Base-by-base conservation (phyloP, 2,888 invertebrate genomes). In the Antheraea yamamai region DNA sequence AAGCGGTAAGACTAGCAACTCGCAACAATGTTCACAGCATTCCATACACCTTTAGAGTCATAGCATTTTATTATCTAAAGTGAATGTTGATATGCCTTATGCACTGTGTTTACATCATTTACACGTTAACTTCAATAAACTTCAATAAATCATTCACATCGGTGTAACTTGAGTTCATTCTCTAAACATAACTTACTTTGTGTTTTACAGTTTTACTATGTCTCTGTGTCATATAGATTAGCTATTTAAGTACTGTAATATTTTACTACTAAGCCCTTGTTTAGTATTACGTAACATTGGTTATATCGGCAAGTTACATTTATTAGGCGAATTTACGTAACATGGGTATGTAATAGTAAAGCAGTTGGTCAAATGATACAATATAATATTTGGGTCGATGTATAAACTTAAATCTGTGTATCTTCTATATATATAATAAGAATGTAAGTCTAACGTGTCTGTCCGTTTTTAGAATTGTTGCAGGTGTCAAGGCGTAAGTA, bases 151-250 rank as follows among this genome's bases (percentile, higher is more conserved):
- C 72, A 20, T 18, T n/a, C 55, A 70, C 61, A 23, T 66, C 75
- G 77, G 77, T 77, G 78, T 76, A 77, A 80, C 73, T 61, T 73
- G 47, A 78, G 77, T 79, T 77, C 78, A 75, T 75, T 78, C 72
- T 78, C 76, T 75, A 76, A 61, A 61, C 35, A 73, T 35, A 39
- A 70, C n/a, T 35, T 20, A 70, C 35, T 20, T 70, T 70, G 39
- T 23, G n/a, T 55, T 2, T 4, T 35, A 39, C n/a, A n/a, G 35
- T 6, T 70, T 70, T 70, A n/a, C 14, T 70, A 70, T 16, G 18
- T 20, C 14, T 66, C 30, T 30, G 30, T 16, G 16, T 26, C 10
- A 30, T 66, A 26, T 14, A 16, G 16, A 30, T 12, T 66, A n/a
- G 0, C 23, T 23, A 61, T 26, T 66, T 26, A 14, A 61, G 23